A percentile compares a stretch with the other conserved stretches of the same genome.
Evolutionary conservation across 2,888 invertebrate species (phyloP).

Genomic region (Dioctria linearis): DNA sequence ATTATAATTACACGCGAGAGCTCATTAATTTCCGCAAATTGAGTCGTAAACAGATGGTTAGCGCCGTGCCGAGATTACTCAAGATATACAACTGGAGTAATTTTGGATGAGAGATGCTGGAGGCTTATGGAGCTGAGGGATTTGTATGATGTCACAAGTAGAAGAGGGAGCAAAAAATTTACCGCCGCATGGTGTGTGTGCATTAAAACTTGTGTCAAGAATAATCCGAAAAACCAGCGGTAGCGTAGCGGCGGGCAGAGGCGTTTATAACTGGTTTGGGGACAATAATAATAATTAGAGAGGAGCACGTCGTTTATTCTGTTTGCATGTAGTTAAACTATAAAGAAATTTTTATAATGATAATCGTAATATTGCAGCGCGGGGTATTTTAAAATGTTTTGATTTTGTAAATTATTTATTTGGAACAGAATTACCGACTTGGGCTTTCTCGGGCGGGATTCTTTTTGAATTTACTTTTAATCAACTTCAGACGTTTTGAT

Average conservation of each 20-base stretch:
- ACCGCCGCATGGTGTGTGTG: background rate
- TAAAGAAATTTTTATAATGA: too few species aligned
- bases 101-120: background rate
- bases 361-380: too few species aligned
- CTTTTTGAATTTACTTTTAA: too few species aligned
- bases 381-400: too few species aligned
- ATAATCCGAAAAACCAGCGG: conserved; percentile 34
- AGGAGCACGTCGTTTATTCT: background rate
- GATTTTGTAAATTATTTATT: too few species aligned
- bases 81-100: background rate
- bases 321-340: too few species aligned
- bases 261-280: conserved; percentile 50
- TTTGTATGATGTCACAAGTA: background rate
- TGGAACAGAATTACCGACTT: too few species aligned
- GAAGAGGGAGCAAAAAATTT: conserved; percentile 43
- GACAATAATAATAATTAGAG: conserved; percentile 47
- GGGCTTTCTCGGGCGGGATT: too few species aligned
- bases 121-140: background rate
- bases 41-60: conserved; percentile 57
- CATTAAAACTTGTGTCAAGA: conserved; percentile 52
- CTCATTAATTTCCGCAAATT: conserved; percentile 58
- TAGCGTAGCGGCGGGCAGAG: too few species aligned
- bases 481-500: too few species aligned
- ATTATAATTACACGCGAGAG: conserved; percentile 56
- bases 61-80: conserved; percentile 33